Evolutionary conservation across 2,888 invertebrate species (phyloP), one percentile per base, ranked within the genome.

Genomic region (Tridacna crocea): DNA sequence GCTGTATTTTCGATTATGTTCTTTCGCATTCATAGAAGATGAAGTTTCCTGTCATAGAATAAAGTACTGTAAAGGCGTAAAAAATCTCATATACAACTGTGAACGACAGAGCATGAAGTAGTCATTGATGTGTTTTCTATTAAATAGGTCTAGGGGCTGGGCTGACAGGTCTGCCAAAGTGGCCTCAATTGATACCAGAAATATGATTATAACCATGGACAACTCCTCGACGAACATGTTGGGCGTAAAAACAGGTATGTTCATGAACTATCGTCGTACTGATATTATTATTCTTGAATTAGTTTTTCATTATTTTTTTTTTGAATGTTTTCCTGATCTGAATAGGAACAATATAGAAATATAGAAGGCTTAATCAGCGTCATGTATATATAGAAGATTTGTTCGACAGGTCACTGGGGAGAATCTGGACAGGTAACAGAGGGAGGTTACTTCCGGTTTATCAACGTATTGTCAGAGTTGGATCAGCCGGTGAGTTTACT

Each of bases 391-490:
- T n/a, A 4, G 36, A 36, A 2, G 36, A 36, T 36, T 36, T 36
- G 36, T 36, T 36, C 36, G 36, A 36, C 0, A 84, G 84, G 84
- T 68, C 77, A 84, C 24, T 84, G 81, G 81, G 77, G 68, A 24
- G 79, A 65, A n/a, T 19, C 60, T 2, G 75, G 78, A 47, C 6
- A 79, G n/a, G 51, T 22, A 8, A 0, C 15, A 72, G 12, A 88
- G 87, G 68, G 90, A 88, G 0, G 90, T 12, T 90, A 89, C 79
- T 90, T 89, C 76, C 70, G 83, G 55, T 85, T 90, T 55, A 75
- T 88, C 65, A 90, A 90, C 75, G 83, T 88, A 55, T 72, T 90
- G 19, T 81, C 84, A 2, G 90, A 88, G 51, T 79, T 90, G 2
- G 90, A 90, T 68, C 77, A 89, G 66, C 88, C 89, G 66, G 90